phyloP scores from a whole-genome alignment of 2,113 vertebrate genomes.

The Xyrauchen texanus region DNA sequence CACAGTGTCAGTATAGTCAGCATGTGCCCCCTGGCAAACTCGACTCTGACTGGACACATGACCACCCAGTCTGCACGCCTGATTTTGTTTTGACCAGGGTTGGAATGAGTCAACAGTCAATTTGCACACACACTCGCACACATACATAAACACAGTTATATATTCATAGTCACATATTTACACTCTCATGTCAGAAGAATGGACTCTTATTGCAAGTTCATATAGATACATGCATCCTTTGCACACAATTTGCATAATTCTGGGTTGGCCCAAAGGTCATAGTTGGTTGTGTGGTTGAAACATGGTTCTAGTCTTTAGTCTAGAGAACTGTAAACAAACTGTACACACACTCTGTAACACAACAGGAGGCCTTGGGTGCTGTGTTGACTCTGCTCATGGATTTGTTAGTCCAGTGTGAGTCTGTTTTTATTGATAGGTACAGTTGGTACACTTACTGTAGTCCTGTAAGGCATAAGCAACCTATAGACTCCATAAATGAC shows the following conservation, averaged over 20 bases:
- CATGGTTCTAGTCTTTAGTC: conserved; percentile 33
- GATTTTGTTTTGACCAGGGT: conserved; percentile 33
- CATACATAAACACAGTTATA: conserved; percentile 6
- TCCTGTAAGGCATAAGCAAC: background rate
- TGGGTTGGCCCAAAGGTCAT: conserved; percentile 17
- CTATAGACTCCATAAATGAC: too few species aligned
- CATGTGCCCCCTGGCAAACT: conserved; percentile 45
- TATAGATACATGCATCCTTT: background rate
- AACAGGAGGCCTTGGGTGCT: conserved; percentile 34
- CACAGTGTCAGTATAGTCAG: conserved; percentile 59
- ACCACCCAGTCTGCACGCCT: conserved; percentile 3
- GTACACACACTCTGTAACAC: conserved; percentile 17
- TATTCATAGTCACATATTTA: background rate
- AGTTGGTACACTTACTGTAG: background rate
- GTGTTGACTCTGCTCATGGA: conserved; percentile 36
- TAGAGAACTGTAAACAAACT: conserved; percentile 34
- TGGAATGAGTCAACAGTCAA: conserved; percentile 47
- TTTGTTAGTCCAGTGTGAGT: conserved; percentile 21
- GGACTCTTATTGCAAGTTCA: conserved; percentile 2
- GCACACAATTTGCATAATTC: conserved; percentile 19
- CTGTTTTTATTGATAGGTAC: background rate
- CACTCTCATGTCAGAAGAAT: conserved; percentile 22
- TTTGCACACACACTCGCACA: conserved; percentile 13
- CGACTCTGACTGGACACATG: conserved; percentile 8
- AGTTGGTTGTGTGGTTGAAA: conserved; percentile 13